Base-by-base conservation (phyloP, 2,113 vertebrate species). In the Fregetta grallaria region DNA sequence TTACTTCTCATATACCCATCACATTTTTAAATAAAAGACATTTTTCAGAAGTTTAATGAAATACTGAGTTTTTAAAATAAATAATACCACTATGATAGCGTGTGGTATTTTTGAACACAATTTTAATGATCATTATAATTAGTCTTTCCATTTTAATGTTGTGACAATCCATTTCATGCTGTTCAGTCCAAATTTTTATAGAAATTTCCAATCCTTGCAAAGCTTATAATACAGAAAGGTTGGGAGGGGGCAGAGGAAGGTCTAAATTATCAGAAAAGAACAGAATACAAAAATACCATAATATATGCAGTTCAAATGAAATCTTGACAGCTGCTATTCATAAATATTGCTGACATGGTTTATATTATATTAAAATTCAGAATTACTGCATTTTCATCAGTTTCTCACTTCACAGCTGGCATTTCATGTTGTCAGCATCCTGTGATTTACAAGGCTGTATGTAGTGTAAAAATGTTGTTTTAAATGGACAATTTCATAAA, bases 351-450 rank as follows among this genome's bases (percentile, higher is more conserved):
- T 98, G 98, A 98, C 97, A 97, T 81, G 88, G 95, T 96, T 98
- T 97, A 90, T 97, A 98, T 98, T 98, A 97, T 97, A 98, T 98
- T 98, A 98, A 98, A 98, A 98, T 98, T 98, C 97, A 97, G 88
- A 98, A 98, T 98, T 96, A 86, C 97, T 97, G 98, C 98, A 90
- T 98, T 98, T 98, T 98, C 98, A 98, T 98, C 97, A 97, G 93
- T 98, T 98, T 98, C 97, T 98, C 95, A 96, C 98, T 98, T 97
- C 98, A 98, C 99, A 99, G 98, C 98, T 99, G 98, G 98, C 97
- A 97, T 98, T 98, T 97, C 97, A 97, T 97, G 96, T 97, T 98
- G 98, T 98, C 98, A 99, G 98, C 98, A 98, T 97, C 98, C 98
- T 98, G 90, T 93, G 98, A 98, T 98, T 98, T 97, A 97, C 90